phyloP scores from a whole-genome alignment of 2,113 vertebrate species.

The Excalfactoria chinensis region DNA sequence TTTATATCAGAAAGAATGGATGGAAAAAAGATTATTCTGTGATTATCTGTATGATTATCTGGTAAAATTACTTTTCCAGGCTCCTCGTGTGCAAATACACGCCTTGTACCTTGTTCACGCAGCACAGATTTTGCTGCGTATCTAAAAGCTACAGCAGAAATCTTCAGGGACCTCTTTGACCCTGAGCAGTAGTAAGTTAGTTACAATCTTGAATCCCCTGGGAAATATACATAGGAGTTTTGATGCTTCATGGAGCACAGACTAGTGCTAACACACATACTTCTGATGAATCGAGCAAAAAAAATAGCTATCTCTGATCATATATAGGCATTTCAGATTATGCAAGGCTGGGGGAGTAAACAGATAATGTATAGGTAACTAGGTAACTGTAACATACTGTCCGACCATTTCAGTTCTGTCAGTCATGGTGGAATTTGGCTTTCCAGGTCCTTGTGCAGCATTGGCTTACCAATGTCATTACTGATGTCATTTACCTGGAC shows the following conservation, averaged over 20 bases:
- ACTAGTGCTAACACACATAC: neutral
- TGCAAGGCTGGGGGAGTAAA: fast-evolving
- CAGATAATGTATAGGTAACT: neutral
- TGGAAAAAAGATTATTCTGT: conserved; percentile 18
- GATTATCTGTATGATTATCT: conserved; percentile 15
- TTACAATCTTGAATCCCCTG: neutral
- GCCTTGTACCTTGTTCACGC: neutral
- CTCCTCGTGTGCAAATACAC: neutral
- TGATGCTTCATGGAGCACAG: neutral
- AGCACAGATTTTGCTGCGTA: neutral
- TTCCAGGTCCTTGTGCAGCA: neutral
- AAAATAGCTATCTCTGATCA: neutral
- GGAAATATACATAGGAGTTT: neutral
- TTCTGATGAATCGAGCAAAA: neutral
- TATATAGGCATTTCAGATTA: neutral
- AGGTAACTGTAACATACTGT: neutral
- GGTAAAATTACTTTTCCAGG: conserved; percentile 30
- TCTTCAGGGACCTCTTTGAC: neutral
- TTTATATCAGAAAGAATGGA: neutral
- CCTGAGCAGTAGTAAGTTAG: neutral
- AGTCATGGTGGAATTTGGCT: neutral
- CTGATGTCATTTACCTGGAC: too few species aligned
- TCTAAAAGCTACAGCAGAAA: conserved; percentile 6
- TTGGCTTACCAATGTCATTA: too few species aligned
- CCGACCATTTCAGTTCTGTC: neutral